Base-by-base conservation (phyloP, 2,888 invertebrate species). In the Heliconius hortense region DNA sequence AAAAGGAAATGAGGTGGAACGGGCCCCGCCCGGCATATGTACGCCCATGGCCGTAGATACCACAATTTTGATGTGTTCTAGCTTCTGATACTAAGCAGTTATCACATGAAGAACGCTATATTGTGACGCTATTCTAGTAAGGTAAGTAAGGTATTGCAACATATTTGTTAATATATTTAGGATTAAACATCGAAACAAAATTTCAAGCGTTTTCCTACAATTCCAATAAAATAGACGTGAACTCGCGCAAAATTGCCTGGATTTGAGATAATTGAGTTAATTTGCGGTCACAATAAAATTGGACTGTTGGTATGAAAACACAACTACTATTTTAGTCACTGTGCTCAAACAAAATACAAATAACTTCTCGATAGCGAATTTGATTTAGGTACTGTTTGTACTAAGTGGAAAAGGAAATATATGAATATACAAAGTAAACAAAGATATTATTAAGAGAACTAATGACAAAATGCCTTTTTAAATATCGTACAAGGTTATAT, bases 241-340 rank as follows among this genome's bases (percentile, higher is more conserved):
- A 77, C 73, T 76, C 73, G 73, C 63, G 35, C 77, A 67, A 76
- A 35, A 76, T 77, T 77, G 76, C 68, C 71, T 68, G 75, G 76
- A 74, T 76, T 76, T 76, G 77, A 73, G 68, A 72, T 77, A 77
- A 77, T 76, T 76, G 72, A 73, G 77, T 73, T 76, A 76, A 77
- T 77, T 77, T 77, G 77, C 56, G 77, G 77, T 77, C 71, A 62
- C 73, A 70, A 62, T 76, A 71, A 76, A 77, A 76, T 76, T 77
- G 71, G 24, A 76, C 73, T 66, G 69, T 70, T 67, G 28, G 70
- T 64, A 66, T 66, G 62, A 64, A 76, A 76, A 67, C 35, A 59
- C 73, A n/a, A 74, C 62, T 56, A 71, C 71, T 48, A 35, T 73
- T 67, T 76, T 26, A 63, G 43, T 11, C 18, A n/a, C 26, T 43